Percentiles rank a stretch among this genome's conserved stretches.
These are phyloP conservation scores for Aspidapion aeneum DNA, from an alignment of 2,888 invertebrate genomes.

Conservation along the genomic window DNA sequence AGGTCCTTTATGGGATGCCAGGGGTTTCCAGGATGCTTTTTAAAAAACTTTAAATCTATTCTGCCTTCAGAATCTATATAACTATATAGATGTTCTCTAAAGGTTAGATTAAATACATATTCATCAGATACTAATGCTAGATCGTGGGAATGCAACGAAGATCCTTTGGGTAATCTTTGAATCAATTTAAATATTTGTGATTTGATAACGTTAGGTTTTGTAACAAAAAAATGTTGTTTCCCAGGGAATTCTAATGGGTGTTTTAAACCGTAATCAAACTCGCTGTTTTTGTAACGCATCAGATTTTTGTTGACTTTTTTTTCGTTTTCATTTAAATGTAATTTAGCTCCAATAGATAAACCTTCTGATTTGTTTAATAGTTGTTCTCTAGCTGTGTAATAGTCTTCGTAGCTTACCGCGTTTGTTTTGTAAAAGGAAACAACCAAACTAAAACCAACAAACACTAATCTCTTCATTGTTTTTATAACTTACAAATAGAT, in stretches of 20 bases:
- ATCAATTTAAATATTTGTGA: constrained; percentile 66
- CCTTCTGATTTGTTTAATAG: constrained; percentile 27
- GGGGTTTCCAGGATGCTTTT: constrained; percentile 8
- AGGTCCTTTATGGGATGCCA: constrained; percentile 32
- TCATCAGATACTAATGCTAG: constrained; percentile 59
- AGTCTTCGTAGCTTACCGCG: too few species aligned
- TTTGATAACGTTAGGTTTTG: constrained; percentile 54
- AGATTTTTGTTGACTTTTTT: constrained; percentile 36
- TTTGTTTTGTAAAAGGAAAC: too few species aligned
- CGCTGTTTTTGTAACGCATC: constrained; percentile 37
- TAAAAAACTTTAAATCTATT: constrained; percentile 39
- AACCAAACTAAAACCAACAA: too few species aligned
- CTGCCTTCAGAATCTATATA: constrained; percentile 27
- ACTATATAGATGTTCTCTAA: constrained; percentile 55
- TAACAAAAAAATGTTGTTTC: constrained; percentile 62
- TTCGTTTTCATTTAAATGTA: constrained; percentile 43
- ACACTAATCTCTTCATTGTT: too few species aligned
- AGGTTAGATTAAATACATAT: constrained; percentile 59
- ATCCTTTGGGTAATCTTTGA: constrained; percentile 70
- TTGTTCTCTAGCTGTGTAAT: background rate
- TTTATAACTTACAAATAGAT: too few species aligned
- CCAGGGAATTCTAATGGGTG: constrained; percentile 53
- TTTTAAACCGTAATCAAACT: constrained; percentile 37
- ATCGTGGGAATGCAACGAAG: constrained; percentile 65
- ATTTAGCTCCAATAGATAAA: constrained; percentile 27